Conservation (phyloP, 2,888 invertebrate species). For the Horisme vitalbata region DNA sequence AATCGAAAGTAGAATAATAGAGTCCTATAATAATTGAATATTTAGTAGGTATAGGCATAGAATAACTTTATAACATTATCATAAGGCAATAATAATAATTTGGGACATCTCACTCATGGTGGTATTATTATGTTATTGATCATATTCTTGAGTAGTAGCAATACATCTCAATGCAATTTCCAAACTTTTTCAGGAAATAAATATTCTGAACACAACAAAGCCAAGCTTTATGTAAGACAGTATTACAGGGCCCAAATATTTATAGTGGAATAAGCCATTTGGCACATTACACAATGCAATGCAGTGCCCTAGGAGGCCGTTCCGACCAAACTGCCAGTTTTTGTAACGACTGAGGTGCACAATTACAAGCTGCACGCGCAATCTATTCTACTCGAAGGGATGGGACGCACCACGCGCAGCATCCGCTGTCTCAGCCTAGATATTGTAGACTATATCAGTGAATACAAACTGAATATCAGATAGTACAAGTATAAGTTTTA, state of each 20-base stretch:
- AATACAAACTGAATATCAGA: too few species aligned
- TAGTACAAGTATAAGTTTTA: too few species aligned
- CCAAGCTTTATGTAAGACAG: conserved; percentile 30
- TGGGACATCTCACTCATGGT: too few species aligned
- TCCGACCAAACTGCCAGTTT: conserved; percentile 30
- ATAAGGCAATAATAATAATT: too few species aligned
- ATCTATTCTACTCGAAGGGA: conserved; percentile 38
- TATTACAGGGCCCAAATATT: conserved; percentile 32
- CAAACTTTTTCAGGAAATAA: not conserved
- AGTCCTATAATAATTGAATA: too few species aligned
- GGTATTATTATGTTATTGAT: too few species aligned
- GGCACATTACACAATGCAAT: conserved; percentile 35
- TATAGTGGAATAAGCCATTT: conserved; percentile 36
- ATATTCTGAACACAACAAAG: conserved; percentile 7
- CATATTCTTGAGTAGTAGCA: not conserved
- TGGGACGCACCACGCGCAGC: conserved; percentile 23
- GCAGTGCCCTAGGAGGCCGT: conserved; percentile 31
- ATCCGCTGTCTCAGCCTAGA: too few species aligned
- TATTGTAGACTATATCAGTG: too few species aligned
- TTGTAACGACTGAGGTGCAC: conserved; percentile 33
- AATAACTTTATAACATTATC: too few species aligned
- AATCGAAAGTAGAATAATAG: too few species aligned
- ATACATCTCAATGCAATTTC: not conserved
- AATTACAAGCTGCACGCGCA: conserved; percentile 43
- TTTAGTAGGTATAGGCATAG: too few species aligned